Base-by-base conservation (phyloP, 2,888 invertebrate species). In the Nezara viridula region DNA sequence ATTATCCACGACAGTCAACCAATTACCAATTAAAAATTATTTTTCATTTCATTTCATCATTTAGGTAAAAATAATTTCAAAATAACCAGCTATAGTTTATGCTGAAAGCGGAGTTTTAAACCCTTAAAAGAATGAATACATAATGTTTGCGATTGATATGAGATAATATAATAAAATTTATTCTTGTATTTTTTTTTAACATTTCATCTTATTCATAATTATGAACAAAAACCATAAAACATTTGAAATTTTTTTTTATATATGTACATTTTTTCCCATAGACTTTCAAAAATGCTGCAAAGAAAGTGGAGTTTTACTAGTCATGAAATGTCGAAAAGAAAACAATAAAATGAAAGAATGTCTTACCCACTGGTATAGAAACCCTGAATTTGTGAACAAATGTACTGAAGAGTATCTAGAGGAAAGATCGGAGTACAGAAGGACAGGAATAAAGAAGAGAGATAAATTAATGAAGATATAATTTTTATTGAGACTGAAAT, bases 401-500 rank as follows among this genome's bases (percentile, higher is more conserved):
- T 98, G 98, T 92, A 96, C 94, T 90, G 94, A 96, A 91, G 95
- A 97, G 92, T 98, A 98, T 93, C 93, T 98, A 90, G 93, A 95
- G 40, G 96, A 98, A 92, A 94, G 98, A 92, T 95, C 96, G 91
- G 96, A 97, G 93, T 98, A 95, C 92, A 94, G 98, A 92, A 94
- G 94, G 92, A 97, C 97, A 85, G 98, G 98, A 5, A 94, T 96
- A 92, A 73, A 50, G 89, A 37, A 60, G 32, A 86, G 24, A 52
- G 32, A 37, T 66, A 88, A 44, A 66, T 0, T 73, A 9, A 60
- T 3, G 32, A 86, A n/a, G 10, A 0, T 50, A 32, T 50, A 66
- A 27, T 37, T n/a, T 4, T 32, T 44, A 49, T 24, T 86, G 37
- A 86, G 86, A 40, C 47, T 81, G 44, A 52, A 21, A 60, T 10